Evolutionary conservation across 2,888 invertebrate genomes (phyloP), one percentile per base, ranked within the genome.

Genomic region (Chaetogeoica ovagalla): DNA sequence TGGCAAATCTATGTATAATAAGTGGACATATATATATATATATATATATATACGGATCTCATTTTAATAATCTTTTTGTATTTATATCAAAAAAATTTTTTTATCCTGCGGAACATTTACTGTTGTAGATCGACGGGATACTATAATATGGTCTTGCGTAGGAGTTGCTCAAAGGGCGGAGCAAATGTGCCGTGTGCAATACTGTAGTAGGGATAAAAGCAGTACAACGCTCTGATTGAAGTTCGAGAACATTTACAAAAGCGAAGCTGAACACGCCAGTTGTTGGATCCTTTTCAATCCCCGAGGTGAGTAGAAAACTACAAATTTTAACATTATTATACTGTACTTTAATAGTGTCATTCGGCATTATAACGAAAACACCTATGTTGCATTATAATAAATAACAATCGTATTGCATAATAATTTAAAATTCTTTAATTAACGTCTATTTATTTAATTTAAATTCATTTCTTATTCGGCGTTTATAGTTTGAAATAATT

Each of bases 161-260:
- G 79, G 79, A 63, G 79, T 65, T 30, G 63, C 71, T 63, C 55
- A 71, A 43, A 63, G 59, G 79, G 79, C 79, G 79, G 79, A 79
- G 79, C 79, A 71, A 79, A 79, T 71, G 79, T 79, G 79, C 79
- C 79, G 79, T 79, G 79, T 79, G 79, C 79, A 79, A 71, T 71
- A 17, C 57, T 79, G 23, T 79, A 79, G 79, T 71, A 71, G 71
- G 79, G 79, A 79, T 71, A 79, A 71, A 79, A 79, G 79, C 79
- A 57, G 52, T 79, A 79, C 71, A 37, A 57, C 79, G 43, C 71
- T 57, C 23, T 43, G 55, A 71, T 69, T 30, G 15, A 70, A 79
- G 52, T 65, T 71, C 55, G 77, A 79, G 71, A 71, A 79, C 71
- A 71, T 79, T 79, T 71, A 79, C 70, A 71, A 71, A 71, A 79